These are phyloP conservation scores for Lepidocyrtinus sp. DNA, from an alignment of 2,888 invertebrate genomes.

Conservation along the genomic window DNA sequence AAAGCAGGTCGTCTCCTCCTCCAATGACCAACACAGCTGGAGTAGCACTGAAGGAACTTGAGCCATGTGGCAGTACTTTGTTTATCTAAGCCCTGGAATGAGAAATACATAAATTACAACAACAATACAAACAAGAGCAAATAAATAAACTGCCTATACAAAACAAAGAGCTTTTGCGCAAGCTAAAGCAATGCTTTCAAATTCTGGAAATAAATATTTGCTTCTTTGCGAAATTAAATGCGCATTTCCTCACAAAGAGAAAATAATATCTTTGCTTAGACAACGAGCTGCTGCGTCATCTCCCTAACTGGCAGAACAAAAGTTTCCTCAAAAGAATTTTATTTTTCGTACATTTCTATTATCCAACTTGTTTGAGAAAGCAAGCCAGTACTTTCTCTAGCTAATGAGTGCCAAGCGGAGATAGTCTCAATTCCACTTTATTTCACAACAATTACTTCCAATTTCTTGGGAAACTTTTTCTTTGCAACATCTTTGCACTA, in stretches of 20 bases:
- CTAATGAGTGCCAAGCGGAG: background rate
- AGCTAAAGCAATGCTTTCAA: too few relatives aligned
- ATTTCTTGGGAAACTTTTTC: background rate
- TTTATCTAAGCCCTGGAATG: slow-evolving; percentile 86
- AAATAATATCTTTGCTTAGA: too few relatives aligned
- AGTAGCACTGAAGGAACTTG: slow-evolving; percentile 89
- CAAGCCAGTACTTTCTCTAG: too few relatives aligned
- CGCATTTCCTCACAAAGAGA: too few relatives aligned
- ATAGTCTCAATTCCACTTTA: background rate
- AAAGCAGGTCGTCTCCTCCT: slow-evolving; percentile 91
- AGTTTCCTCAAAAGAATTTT: too few relatives aligned
- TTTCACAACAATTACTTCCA: background rate
- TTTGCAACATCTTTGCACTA: background rate
- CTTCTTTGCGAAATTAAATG: too few relatives aligned
- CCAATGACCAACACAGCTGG: slow-evolving; percentile 94
- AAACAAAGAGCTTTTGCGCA: too few relatives aligned
- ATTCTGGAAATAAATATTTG: too few relatives aligned
- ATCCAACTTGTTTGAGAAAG: too few relatives aligned
- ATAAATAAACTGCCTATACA: background rate
- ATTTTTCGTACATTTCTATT: too few relatives aligned
- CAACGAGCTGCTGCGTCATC: too few relatives aligned
- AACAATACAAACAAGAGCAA: slow-evolving; percentile 28
- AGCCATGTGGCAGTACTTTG: slow-evolving; percentile 92
- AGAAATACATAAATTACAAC: slow-evolving; percentile 24
- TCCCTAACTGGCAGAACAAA: too few relatives aligned